Percentiles rank a stretch among this genome's conserved stretches.
Conservation (phyloP, 37 sponge, comb jelly and placozoan genomes). For the Ianthella basta region DNA sequence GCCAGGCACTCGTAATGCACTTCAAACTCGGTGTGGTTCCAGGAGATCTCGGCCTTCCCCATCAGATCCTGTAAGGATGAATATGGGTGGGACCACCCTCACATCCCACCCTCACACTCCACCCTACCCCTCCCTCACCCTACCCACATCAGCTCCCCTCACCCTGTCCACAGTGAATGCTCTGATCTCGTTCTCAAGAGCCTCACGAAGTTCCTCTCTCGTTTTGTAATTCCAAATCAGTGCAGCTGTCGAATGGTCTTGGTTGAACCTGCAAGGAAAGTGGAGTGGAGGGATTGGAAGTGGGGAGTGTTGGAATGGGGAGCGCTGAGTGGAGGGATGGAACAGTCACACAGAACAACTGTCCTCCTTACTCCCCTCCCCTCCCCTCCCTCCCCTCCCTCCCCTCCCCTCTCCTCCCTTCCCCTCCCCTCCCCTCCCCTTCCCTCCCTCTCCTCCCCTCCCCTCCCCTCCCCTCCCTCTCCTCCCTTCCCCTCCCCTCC, state of each 20-base stretch:
- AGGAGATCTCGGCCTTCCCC: constrained; percentile 85
- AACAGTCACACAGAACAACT: neutral
- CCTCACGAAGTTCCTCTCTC: constrained; percentile 96
- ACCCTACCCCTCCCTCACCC: neutral
- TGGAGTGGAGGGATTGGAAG: neutral
- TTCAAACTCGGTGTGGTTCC: constrained; percentile 99
- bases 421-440: neutral
- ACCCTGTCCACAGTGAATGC: constrained; percentile 94
- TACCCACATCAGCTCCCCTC: neutral
- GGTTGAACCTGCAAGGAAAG: constrained; percentile 72
- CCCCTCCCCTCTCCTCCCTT: neutral
- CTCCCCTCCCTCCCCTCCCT: neutral
- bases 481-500: no score
- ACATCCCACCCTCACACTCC: neutral
- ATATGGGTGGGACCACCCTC: no score
- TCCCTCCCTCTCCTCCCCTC: neutral
- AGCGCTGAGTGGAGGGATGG: neutral
- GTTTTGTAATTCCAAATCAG: constrained; percentile 99
- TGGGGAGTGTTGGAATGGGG: neutral
- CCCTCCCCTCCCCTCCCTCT: neutral
- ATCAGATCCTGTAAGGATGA: constrained; percentile 67
- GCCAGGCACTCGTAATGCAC: constrained; percentile 95
- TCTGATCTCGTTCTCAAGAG: constrained; percentile 92
- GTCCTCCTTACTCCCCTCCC: no score
- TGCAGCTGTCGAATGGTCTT: constrained; percentile 91